Evolutionary conservation across 2,797 vertebrate species (phyloP), one percentile per base, ranked within the genome.

Genomic region (Platalea minor): DNA sequence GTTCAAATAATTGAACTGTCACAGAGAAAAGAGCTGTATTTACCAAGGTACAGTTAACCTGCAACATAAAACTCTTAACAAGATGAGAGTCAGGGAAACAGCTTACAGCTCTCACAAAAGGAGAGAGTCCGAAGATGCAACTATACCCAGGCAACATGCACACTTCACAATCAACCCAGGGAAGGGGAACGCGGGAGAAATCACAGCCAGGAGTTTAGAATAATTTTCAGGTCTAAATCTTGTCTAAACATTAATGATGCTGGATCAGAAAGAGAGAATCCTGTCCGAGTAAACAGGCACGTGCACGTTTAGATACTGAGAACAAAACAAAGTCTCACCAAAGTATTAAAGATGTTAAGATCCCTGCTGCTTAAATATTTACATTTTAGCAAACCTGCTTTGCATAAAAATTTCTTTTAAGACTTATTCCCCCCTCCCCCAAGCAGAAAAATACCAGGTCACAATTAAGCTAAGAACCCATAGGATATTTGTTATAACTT

Each of bases 121-220:
- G 7, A 31, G 8, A 23, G 35, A 31, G 20, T 11, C n/a, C 9
- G 2, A 50, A 78, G 43, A 50, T 20, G 41, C 60, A 37, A 8
- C 51, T 31, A 45, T 7, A 87, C 13, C 20, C 20, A 17, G 31
- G 28, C 29, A 85, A 63, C 5, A 2, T 0, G 7, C 41, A 39
- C 18, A 9, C 50, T 64, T 51, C 79, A 69, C 37, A 79, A 69
- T 25, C 64, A 37, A 26, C 26, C 43, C 63, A 35, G 28, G 31
- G 24, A 70, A 48, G 39, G 17, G 37, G 17, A 17, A 45, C 0
- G 0, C 0, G 0, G 33, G 51, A 15, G 29, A 35, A 85, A 92
- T 20, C 39, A 59, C 59, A 79, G 78, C 29, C 64, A 56, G 51
- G 26, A 70, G 51, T 19, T 25, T 46, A 11, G 67, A 73, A 65